Base-by-base conservation (phyloP, 2,888 invertebrate species). In the Drosophila helvetica region DNA sequence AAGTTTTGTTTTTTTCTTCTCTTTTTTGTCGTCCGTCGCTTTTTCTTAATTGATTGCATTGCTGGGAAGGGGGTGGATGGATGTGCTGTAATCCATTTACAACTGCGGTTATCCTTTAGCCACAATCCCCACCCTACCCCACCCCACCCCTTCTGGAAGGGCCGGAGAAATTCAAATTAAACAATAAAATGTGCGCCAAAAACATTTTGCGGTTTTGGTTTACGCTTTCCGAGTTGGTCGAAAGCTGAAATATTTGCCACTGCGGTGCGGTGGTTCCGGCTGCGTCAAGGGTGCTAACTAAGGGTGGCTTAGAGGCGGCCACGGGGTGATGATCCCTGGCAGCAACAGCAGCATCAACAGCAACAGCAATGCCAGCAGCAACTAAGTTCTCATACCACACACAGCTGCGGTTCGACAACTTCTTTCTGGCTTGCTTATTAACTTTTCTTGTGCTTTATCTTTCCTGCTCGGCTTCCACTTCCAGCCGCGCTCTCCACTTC, bases 131-230 rank as follows among this genome's bases (percentile, higher is more conserved):
- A 9, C 27, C 46, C 38, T 45, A 53, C 55, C 64, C 60, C 47
- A 25, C 5, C 25, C 7, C 0, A 30, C 38, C 33, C 50, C 5
- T 48, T 30, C 33, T 33, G 15, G 25, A 10, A 17, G 9, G 8
- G 58, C 46, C 25, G 47, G 56, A 69, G 54, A 67, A 81, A 70
- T 82, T 79, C 54, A 77, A 86, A 86, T 82, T 74, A 79, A 79
- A 80, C 83, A 85, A 82, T 80, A 85, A 80, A 85, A 77, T 57
- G 61, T 59, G 52, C 54, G 77, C 62, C 63, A 64, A 75, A 61
- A 68, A 70, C 70, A 68, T 79, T 79, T 62, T 53, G 52, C 18
- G 48, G 57, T 52, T 67, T 27, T 45, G 19, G 55, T 45, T 43
- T 61, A 17, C 47, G 18, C 30, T 15, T 51, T 54, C 59, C 48